Evolutionary conservation across 2,113 vertebrate species (phyloP).

Genomic region (Zapornia atra): DNA sequence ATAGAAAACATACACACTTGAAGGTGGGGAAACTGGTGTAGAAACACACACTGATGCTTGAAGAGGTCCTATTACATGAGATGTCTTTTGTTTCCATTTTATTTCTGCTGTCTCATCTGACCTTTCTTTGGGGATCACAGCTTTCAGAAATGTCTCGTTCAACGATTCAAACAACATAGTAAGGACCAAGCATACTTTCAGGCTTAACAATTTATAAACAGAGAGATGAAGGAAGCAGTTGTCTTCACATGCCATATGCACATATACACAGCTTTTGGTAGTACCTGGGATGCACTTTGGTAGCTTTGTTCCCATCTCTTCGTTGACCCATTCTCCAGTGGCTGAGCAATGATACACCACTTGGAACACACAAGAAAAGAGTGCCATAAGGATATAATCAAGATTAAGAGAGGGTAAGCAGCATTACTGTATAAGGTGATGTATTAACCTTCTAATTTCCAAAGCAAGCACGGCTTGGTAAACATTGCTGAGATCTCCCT

Average conservation of each 20-base stretch:
- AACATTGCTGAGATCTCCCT: neutral
- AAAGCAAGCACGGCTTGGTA: neutral
- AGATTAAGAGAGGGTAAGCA: neutral
- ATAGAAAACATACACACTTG: neutral
- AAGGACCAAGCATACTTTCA: neutral
- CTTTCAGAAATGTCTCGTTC: neutral
- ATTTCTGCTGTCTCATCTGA: neutral
- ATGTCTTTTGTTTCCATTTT: neutral
- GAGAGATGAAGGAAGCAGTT: neutral
- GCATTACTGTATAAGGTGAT: neutral
- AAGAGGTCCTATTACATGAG: neutral
- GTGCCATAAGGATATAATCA: neutral
- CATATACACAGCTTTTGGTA: neutral
- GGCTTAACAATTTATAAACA: neutral
- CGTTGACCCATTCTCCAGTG: slow-evolving; percentile 73
- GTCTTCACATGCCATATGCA: neutral
- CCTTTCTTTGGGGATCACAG: neutral
- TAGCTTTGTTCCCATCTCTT: slow-evolving; percentile 55
- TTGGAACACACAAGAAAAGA: slow-evolving; percentile 32
- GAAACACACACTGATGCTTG: neutral
- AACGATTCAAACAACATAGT: neutral
- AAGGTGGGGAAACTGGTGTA: neutral
- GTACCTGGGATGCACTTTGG: slow-evolving; percentile 80
- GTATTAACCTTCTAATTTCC: neutral
- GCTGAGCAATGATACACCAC: slow-evolving; percentile 68